phyloP scores from a whole-genome alignment of 1,140 invertebrate genomes.

The Metaphire vulgaris region DNA sequence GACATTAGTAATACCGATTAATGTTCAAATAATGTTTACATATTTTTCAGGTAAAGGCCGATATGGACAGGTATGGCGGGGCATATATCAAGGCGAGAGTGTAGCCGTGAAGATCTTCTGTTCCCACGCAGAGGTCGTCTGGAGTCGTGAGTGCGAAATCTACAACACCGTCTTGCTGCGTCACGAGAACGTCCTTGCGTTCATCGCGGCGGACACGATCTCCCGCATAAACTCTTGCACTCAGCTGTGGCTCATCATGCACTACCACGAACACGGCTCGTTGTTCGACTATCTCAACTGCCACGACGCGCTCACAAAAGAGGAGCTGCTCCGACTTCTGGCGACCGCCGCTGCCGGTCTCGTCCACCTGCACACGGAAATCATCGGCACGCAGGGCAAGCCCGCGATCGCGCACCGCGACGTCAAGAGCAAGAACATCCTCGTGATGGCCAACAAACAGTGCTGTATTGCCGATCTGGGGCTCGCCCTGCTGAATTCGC shows the following conservation, averaged over 20 bases:
- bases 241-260: slow-evolving; percentile 81
- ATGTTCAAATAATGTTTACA: too few relatives aligned
- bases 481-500: slow-evolving; percentile 60
- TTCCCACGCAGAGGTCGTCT: slow-evolving; percentile 77
- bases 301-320: slow-evolving; percentile 49
- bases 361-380: slow-evolving; percentile 61
- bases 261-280: slow-evolving; percentile 86
- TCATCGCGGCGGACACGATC: slow-evolving; percentile 35
- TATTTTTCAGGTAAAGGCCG: slow-evolving; percentile 68
- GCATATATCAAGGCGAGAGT: slow-evolving; percentile 75
- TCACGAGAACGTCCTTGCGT: slow-evolving; percentile 83
- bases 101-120: slow-evolving; percentile 89
- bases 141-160: slow-evolving; percentile 81
- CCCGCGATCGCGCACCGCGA: slow-evolving; percentile 93
- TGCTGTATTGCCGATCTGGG: slow-evolving; percentile 95
- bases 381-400: slow-evolving; percentile 62
- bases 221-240: slow-evolving; percentile 58
- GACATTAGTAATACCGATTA: too few relatives aligned
- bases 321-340: slow-evolving; percentile 79
- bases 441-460: slow-evolving; percentile 78
- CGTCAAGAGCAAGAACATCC: slow-evolving; percentile 90
- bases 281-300: slow-evolving; percentile 69
- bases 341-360: slow-evolving; percentile 85
- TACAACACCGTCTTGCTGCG: slow-evolving; percentile 80
- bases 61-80: slow-evolving; percentile 81